Percentiles rank a stretch among this genome's conserved stretches.
phyloP scores from a whole-genome alignment of 2,888 invertebrate genomes.

The Aquatica leii region DNA sequence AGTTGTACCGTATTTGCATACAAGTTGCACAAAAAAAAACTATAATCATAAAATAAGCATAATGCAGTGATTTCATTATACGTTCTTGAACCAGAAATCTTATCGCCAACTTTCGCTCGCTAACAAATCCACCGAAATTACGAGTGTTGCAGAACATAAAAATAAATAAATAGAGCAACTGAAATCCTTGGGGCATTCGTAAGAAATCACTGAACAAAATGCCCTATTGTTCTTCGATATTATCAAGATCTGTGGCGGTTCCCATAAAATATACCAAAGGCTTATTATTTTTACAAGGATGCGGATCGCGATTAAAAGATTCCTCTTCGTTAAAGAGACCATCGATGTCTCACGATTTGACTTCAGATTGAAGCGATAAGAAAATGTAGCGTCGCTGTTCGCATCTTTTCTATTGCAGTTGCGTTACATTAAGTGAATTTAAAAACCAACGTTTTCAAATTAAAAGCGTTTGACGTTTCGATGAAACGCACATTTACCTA shows the following conservation, averaged over 20 bases:
- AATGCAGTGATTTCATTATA: slow-evolving; percentile 41
- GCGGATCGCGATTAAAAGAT: slow-evolving; percentile 53
- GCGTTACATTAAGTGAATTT: slow-evolving; percentile 33
- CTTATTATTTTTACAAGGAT: slow-evolving; percentile 53
- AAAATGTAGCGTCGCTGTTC: slow-evolving; percentile 52
- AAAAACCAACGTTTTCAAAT: background rate
- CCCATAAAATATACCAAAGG: slow-evolving; percentile 52
- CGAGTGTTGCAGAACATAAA: slow-evolving; percentile 45
- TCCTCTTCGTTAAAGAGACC: slow-evolving; percentile 57
- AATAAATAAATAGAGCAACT: slow-evolving; percentile 46
- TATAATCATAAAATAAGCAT: slow-evolving; percentile 37
- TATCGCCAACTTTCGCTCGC: slow-evolving; percentile 51
- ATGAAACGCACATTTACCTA: no score
- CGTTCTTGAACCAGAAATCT: slow-evolving; percentile 51
- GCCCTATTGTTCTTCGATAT: slow-evolving; percentile 52
- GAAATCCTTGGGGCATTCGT: slow-evolving; percentile 37
- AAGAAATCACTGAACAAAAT: slow-evolving; percentile 51
- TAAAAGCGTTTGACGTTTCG: no score
- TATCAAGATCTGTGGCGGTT: slow-evolving; percentile 49
- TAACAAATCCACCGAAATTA: slow-evolving; percentile 50
- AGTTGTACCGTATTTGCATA: slow-evolving; percentile 15
- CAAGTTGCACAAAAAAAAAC: slow-evolving; percentile 24
- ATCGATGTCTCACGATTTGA: slow-evolving; percentile 55
- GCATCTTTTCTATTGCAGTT: slow-evolving; percentile 45
- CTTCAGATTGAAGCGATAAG: slow-evolving; percentile 53